Evolutionary conservation across 2,797 vertebrate species (phyloP), one percentile per base, ranked within the genome.

Genomic region (Liasis olivaceus): DNA sequence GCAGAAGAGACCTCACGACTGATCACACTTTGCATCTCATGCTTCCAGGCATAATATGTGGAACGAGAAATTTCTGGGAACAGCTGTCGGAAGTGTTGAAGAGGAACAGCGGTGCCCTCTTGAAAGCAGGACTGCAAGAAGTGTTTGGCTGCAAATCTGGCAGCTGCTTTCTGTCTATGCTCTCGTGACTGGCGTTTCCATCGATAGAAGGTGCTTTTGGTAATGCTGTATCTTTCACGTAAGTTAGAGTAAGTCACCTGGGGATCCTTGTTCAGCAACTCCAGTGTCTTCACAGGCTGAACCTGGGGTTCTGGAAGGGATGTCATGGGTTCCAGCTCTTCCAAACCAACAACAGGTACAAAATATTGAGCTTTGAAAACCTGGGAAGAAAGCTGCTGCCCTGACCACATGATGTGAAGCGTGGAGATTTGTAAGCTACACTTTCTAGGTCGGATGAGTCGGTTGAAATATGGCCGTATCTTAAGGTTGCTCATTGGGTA

Each of bases 401-500:
- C 99, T 0, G 99, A 99, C 99, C 99, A 99, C 99, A 99, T 99
- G 95, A 99, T 98, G 95, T 99, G 99, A 3, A 99, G 97, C 0
- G 98, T 99, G 69, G 97, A 96, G 0, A 97, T 97, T 87, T 96
- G 96, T 0, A 95, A 94, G 93, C 98, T 97, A 5, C 97, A 97
- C 86, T 96, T 98, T 90, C 99, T 98, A 1, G 99, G 99, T 0
- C 98, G 98, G 87, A 99, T 99, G 17, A 99, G 94, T 0, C 99
- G 97, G 96, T 99, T 99, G 93, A 99, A 99, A 94, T 99, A 99
- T 0, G 99, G 99, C 0, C 99, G 98, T 89, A 99, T 99, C 97
- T 99, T 99, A 95, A 98, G 97, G 96, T 99, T 99, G 95, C 98
- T 99, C 99, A 99, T 98, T 84, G 99, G 99, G 92, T 99, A 99